A percentile compares a stretch with the other conserved stretches of the same genome.
phyloP scores from a whole-genome alignment of 1,140 invertebrate genomes.

The Apis florea region DNA sequence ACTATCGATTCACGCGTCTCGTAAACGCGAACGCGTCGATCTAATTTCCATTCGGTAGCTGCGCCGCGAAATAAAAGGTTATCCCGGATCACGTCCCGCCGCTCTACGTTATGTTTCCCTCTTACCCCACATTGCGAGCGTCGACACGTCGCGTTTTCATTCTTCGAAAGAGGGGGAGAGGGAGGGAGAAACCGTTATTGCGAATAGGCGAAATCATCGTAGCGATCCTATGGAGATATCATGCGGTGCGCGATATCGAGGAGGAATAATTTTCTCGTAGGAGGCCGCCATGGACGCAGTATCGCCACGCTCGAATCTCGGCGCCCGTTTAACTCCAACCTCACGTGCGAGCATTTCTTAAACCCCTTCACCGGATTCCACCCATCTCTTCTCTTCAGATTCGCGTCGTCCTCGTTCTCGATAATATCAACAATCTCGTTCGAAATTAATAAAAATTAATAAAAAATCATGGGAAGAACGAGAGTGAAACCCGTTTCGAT shows the following conservation, averaged over 20 bases:
- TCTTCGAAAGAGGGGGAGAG: slow-evolving; percentile 44
- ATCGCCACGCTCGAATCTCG: slow-evolving; percentile 71
- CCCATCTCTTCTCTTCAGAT: not conserved
- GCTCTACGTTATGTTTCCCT: slow-evolving; percentile 62
- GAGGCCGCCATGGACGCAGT: slow-evolving; percentile 57
- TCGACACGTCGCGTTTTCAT: slow-evolving; percentile 61
- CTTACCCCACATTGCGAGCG: slow-evolving; percentile 27
- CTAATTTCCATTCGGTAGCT: slow-evolving; percentile 73
- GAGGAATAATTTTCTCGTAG: slow-evolving; percentile 74
- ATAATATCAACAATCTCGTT: too few relatives aligned
- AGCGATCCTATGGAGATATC: slow-evolving; percentile 67
- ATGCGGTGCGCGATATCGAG: slow-evolving; percentile 64
- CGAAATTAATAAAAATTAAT: too few relatives aligned
- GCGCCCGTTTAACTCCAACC: slow-evolving; percentile 68
- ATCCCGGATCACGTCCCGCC: slow-evolving; percentile 72
- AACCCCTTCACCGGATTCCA: slow-evolving; percentile 6
- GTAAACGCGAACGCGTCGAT: slow-evolving; percentile 46
- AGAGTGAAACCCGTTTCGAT: too few relatives aligned
- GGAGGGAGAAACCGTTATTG: slow-evolving; percentile 65
- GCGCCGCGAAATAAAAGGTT: slow-evolving; percentile 72
- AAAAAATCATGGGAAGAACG: too few relatives aligned
- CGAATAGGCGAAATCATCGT: slow-evolving; percentile 72
- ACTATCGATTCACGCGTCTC: slow-evolving; percentile 44
- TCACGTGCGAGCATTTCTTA: slow-evolving; percentile 66
- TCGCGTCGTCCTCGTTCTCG: too few relatives aligned